These are phyloP conservation scores for Drosophila willistoni DNA, from an alignment of 1,140 invertebrate species.

Conservation along the genomic window DNA sequence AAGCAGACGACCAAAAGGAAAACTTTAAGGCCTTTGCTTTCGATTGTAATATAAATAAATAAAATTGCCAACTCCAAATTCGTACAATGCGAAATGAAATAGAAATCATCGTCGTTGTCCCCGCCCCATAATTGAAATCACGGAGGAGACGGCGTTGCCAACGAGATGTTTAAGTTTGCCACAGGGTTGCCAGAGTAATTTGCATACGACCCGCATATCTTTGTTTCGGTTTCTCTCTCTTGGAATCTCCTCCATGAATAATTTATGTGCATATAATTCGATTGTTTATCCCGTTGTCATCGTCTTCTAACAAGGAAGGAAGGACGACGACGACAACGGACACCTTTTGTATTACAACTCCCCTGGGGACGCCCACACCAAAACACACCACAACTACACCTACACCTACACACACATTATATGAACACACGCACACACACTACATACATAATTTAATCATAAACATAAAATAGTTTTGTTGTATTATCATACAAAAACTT, in stretches of 20 bases:
- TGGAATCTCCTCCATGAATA: conserved; percentile 52
- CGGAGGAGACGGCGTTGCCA: conserved; percentile 31
- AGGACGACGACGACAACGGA: too few relatives aligned
- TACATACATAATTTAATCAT: conserved; percentile 74
- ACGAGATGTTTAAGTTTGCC: conserved; percentile 15
- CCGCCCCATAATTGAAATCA: conserved; percentile 69
- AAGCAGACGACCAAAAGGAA: conserved; percentile 55
- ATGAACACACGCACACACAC: neutral
- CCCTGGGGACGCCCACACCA: neutral
- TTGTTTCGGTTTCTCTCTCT: conserved; percentile 4
- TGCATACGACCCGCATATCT: conserved; percentile 38
- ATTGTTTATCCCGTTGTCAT: conserved; percentile 54
- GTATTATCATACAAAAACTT: conserved; percentile 64
- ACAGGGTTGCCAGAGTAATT: conserved; percentile 67
- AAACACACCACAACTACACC: conserved; percentile 13
- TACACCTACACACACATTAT: neutral
- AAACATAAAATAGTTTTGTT: conserved; percentile 78
- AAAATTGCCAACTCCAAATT: conserved; percentile 27
- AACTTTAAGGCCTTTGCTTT: conserved; percentile 37
- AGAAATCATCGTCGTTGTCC: neutral
- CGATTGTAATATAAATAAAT: conserved; percentile 77
- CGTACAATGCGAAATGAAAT: conserved; percentile 18
- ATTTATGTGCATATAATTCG: conserved; percentile 79
- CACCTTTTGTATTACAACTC: conserved; percentile 12
- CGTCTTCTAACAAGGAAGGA: conserved; percentile 20